Conservation (phyloP, 2,113 vertebrate genomes). For the Halcyon malimbica region DNA sequence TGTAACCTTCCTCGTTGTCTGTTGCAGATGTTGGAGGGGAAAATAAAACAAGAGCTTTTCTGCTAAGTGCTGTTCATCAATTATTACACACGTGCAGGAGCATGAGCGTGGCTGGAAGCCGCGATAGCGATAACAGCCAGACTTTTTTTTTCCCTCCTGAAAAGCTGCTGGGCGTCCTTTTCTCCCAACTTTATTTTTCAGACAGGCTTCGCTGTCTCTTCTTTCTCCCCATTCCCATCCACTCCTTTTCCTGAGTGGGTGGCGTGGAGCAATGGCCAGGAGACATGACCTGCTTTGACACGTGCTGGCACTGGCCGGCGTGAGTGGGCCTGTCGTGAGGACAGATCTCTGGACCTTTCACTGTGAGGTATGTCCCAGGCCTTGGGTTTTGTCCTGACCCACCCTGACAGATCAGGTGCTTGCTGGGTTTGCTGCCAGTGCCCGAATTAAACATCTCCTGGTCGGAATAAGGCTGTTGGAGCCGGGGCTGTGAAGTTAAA, state of each 20-base stretch:
- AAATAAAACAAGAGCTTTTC: background rate
- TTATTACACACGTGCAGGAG: background rate
- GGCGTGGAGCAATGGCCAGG: background rate
- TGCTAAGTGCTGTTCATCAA: background rate
- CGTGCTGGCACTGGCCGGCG: background rate
- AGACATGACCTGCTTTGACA: background rate
- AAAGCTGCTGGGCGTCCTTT: background rate
- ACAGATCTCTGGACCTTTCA: background rate
- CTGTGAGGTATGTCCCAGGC: background rate
- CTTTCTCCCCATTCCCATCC: background rate
- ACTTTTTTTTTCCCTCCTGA: rapidly evolving
- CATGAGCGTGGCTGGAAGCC: rapidly evolving
- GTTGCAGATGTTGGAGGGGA: background rate
- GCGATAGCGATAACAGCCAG: background rate
- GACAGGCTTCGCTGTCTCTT: background rate
- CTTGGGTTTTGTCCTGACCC: background rate
- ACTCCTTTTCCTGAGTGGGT: rapidly evolving
- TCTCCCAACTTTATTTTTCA: background rate
- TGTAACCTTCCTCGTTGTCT: rapidly evolving
- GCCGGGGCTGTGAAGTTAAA: background rate
- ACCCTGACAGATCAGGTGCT: background rate
- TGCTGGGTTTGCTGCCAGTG: background rate
- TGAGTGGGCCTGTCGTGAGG: background rate
- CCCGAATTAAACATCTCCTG: background rate
- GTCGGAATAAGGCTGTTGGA: background rate